phyloP scores from a whole-genome alignment of 2,113 vertebrate genomes.

The Prochilodus magdalenae region DNA sequence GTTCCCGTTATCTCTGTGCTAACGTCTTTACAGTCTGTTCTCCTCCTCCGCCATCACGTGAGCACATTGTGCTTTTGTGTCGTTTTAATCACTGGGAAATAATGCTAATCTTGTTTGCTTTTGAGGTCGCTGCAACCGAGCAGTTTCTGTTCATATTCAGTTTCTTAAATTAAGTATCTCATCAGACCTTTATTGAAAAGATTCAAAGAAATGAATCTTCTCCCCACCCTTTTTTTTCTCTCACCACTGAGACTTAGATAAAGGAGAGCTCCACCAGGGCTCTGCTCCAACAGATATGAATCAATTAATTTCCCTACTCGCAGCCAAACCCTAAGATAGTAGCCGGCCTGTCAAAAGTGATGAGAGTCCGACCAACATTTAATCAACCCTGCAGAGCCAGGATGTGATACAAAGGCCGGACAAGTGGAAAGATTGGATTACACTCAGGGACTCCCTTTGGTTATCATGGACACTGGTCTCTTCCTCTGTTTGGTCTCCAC shows the following conservation, averaged over 20 bases:
- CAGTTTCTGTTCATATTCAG: conserved; percentile 38
- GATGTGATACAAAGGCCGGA: conserved; percentile 46
- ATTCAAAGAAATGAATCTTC: conserved; percentile 31
- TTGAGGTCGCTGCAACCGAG: conserved; percentile 22
- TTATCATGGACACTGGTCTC: conserved; percentile 38
- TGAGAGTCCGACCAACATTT: conserved; percentile 49
- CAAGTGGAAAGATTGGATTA: conserved; percentile 52
- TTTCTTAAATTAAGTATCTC: conserved; percentile 43
- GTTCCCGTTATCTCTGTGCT: conserved; percentile 35
- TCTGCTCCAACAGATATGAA: conserved; percentile 51
- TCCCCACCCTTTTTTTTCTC: neutral
- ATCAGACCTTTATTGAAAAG: conserved; percentile 51
- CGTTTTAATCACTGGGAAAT: conserved; percentile 29
- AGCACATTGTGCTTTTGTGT: conserved; percentile 1
- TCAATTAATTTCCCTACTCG: conserved; percentile 58
- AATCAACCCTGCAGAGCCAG: conserved; percentile 46
- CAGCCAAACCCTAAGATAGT: conserved; percentile 36
- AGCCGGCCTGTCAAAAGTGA: conserved; percentile 47
- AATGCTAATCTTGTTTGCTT: conserved; percentile 18
- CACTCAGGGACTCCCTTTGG: conserved; percentile 39
- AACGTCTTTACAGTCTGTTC: conserved; percentile 19
- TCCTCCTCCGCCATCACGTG: conserved; percentile 14
- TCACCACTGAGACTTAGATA: conserved; percentile 27
- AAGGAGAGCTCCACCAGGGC: conserved; percentile 22
- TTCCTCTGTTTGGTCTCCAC: conserved; percentile 30